Evolutionary conservation across 1,140 invertebrate genomes (phyloP), one percentile per base, ranked within the genome.

Genomic region (Musca domestica): DNA sequence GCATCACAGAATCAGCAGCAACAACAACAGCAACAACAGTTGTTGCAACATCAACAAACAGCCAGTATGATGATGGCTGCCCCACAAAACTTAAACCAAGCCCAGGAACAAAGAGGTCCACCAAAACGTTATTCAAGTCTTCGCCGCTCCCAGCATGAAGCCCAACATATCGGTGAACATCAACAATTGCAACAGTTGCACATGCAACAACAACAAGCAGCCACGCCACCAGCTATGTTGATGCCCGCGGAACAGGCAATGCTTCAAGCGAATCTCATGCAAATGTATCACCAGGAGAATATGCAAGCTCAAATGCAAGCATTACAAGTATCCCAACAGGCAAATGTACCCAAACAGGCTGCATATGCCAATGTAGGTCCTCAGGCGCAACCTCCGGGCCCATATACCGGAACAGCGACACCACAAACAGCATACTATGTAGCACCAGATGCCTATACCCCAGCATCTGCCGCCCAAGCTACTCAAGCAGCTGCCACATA

Each of bases 81-180:
- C 23, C 64, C 68, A 77, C 83, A 71, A 46, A 48, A 67, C 3
- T 9, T 23, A 20, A 61, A 67, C 15, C 68, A 64, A 47, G 74
- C 67, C 76, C 83, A 70, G 81, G 82, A 46, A 86, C 83, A 71
- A 82, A 87, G 71, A 22, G 78, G 72, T 49, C 76, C 72, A 12
- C 86, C 90, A n/a, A 92, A 92, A 76, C 84, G 90, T 7, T 92
- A 92, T 77, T 92, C 91, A 2, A 89, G 89, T 64, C 84, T 91
- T 72, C 83, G 91, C 68, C 84, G 90, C 30, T 85, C 86, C 2
- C 78, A 80, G 61, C 78, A 75, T 54, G 74, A 76, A 46, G 81
- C 83, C 81, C 74, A 78, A 80, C 47, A 76, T 30, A 70, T 71
- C 4, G 74, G 74, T 46, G 74, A 77, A 17, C 73, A 75, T 20